Evolutionary conservation across 2,113 vertebrate species (phyloP).

Genomic region (Polyodon spathula): DNA sequence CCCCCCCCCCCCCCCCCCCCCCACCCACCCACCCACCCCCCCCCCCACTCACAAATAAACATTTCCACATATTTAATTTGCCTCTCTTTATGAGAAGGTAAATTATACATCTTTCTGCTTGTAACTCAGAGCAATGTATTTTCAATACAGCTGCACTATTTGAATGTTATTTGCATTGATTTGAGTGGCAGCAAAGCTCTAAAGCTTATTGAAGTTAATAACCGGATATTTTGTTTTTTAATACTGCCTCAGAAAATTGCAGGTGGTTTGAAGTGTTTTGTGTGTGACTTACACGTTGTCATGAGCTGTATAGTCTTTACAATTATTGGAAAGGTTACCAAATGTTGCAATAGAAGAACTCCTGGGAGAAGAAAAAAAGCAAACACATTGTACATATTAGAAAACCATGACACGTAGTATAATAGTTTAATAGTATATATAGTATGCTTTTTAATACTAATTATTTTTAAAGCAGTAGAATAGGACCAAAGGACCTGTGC

Average conservation of each 20-base stretch:
- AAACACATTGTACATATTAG: slow-evolving; percentile 15
- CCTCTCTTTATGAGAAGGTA: no score
- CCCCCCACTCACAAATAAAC: no score
- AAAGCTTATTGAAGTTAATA: neutral
- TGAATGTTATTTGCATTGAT: neutral
- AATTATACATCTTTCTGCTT: no score
- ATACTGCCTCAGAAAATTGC: neutral
- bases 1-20: no score
- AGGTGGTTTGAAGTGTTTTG: neutral
- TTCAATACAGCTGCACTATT: no score
- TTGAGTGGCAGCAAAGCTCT: neutral
- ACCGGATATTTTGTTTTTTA: neutral
- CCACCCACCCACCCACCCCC: no score
- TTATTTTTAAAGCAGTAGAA: no score
- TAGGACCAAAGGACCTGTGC: no score
- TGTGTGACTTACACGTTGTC: slow-evolving; percentile 60
- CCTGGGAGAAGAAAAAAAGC: slow-evolving; percentile 48
- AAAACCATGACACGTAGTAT: neutral
- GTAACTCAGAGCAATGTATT: no score
- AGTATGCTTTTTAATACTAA: neutral
- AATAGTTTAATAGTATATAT: neutral
- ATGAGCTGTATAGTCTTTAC: slow-evolving; percentile 47
- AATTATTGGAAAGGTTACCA: slow-evolving; percentile 70
- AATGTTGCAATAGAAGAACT: slow-evolving; percentile 59
- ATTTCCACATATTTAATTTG: no score